Conservation (phyloP, 37 sponge, comb jelly and placozoan species). For the Crambe crambe region DNA sequence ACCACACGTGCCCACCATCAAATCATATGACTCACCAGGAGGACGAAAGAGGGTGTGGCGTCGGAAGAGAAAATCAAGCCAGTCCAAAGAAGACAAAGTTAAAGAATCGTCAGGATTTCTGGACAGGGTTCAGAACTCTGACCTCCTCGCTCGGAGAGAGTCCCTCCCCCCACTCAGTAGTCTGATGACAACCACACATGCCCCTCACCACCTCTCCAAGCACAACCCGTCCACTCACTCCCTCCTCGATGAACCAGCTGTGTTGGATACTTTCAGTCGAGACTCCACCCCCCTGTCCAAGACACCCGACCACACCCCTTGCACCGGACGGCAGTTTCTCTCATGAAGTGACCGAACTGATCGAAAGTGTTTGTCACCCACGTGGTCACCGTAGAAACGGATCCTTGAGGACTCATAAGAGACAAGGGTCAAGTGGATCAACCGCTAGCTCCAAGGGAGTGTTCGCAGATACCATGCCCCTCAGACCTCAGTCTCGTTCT, state of each 20-base stretch:
- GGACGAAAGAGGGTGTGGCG: slow-evolving; percentile 10
- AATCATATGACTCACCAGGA: not conserved
- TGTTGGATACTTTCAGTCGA: not conserved
- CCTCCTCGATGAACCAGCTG: no score
- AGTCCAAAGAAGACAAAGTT: not conserved
- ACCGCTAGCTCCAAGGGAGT: no score
- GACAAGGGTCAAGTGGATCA: not conserved
- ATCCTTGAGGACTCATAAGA: not conserved
- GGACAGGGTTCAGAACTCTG: not conserved
- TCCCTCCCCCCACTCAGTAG: not conserved
- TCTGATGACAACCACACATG: not conserved
- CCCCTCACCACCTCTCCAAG: no score
- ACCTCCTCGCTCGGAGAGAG: not conserved
- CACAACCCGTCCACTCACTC: no score
- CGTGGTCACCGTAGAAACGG: not conserved
- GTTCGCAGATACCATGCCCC: not conserved
- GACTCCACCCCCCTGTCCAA: slow-evolving; percentile 7
- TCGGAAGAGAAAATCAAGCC: slow-evolving; percentile 11
- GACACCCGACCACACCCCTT: slow-evolving; percentile 3
- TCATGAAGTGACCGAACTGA: slow-evolving; percentile 37
- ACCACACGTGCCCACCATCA: not conserved
- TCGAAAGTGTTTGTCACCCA: slow-evolving; percentile 34
- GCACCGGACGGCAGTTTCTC: slow-evolving; percentile 41
- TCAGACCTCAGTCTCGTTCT: not conserved
- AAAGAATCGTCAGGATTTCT: not conserved